Conservation (phyloP, 2,888 invertebrate species). For the Caenorhabditis becei region DNA sequence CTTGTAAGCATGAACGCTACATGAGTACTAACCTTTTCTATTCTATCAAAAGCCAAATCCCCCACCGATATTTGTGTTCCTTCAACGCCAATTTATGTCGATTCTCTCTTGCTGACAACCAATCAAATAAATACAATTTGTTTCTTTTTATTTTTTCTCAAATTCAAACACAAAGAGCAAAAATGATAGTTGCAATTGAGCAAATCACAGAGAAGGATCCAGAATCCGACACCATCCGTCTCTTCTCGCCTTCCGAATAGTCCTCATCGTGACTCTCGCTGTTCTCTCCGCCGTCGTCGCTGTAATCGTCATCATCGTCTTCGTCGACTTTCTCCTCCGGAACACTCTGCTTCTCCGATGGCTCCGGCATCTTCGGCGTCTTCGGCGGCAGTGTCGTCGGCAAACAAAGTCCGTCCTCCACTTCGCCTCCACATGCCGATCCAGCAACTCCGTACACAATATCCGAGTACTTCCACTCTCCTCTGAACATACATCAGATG, state of each 20-base stretch:
- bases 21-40: neutral
- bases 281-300: neutral
- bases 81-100: neutral
- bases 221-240: neutral
- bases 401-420: neutral
- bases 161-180: neutral
- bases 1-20: slow-evolving; percentile 16
- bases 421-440: neutral
- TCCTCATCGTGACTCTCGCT: neutral
- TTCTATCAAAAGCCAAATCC: neutral
- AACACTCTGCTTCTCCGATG: no score
- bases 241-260: neutral
- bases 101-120: no score
- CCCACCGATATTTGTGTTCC: no score
- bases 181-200: no score
- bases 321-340: neutral
- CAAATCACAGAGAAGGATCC: neutral
- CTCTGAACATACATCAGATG: neutral
- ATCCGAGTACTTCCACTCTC: neutral
- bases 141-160: no score
- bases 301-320: neutral
- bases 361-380: neutral
- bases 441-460: neutral
- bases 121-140: neutral
- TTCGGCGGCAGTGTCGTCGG: neutral